phyloP scores from a whole-genome alignment of 1,140 invertebrate species.

The Aphelinus certus region DNA sequence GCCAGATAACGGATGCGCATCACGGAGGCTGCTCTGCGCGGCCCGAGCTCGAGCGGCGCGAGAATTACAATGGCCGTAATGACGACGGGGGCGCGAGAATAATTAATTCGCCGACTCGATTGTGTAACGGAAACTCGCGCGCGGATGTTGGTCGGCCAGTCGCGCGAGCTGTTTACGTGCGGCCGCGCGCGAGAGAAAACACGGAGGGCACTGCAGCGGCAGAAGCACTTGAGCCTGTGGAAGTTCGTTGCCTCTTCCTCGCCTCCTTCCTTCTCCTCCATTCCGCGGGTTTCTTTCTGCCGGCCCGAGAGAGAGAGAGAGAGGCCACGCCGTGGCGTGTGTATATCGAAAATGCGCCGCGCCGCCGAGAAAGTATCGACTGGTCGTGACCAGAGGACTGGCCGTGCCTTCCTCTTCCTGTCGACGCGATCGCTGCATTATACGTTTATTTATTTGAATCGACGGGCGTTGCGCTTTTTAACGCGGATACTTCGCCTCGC shows the following conservation, averaged over 20 bases:
- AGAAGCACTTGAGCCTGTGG: constrained; percentile 2
- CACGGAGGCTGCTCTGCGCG: neutral
- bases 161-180: neutral
- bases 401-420: constrained; percentile 23
- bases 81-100: neutral
- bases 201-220: neutral
- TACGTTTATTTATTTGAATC: constrained; percentile 41
- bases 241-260: neutral
- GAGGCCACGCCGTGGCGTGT: neutral
- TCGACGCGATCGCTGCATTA: constrained; percentile 31
- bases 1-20: constrained; percentile 7
- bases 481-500: neutral
- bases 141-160: neutral
- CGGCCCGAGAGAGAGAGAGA: neutral
- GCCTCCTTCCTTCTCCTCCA: neutral
- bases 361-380: constrained; percentile 34
- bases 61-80: neutral
- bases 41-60: neutral
- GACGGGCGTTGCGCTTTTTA: neutral
- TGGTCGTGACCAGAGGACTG: constrained; percentile 38
- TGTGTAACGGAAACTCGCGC: constrained; percentile 12
- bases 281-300: neutral
- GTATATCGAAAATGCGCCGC: constrained; percentile 22
- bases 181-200: neutral
- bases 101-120: constrained; percentile 8